Evolutionary conservation across 2,797 vertebrate species (phyloP).

Genomic region (Fundulus diaphanus): DNA sequence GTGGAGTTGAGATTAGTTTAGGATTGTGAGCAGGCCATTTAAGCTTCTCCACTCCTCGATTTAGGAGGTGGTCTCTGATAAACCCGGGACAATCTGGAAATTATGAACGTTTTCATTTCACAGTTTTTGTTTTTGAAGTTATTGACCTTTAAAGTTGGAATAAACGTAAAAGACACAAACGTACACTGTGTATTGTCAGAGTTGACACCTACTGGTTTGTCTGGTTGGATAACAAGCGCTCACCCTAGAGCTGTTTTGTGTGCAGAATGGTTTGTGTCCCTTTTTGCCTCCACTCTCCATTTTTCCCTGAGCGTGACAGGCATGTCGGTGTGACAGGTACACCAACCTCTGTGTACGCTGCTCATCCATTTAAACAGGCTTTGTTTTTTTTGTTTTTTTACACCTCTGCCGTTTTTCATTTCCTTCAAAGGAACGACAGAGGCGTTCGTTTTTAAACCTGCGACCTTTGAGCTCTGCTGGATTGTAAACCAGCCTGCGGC

Average conservation of each 20-base stretch:
- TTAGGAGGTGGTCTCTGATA: not conserved
- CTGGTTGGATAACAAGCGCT: not conserved
- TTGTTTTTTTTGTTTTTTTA: not conserved
- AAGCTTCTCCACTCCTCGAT: too few relatives aligned
- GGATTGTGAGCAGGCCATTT: too few relatives aligned
- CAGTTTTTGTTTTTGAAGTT: not conserved
- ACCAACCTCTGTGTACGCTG: not conserved
- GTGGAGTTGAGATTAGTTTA: too few relatives aligned
- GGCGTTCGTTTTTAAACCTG: not conserved
- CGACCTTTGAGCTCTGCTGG: slow-evolving; percentile 6
- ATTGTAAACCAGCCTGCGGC: not conserved
- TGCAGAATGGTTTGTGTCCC: not conserved
- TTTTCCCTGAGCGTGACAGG: slow-evolving; percentile 50
- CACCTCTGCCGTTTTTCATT: not conserved
- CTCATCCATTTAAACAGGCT: not conserved
- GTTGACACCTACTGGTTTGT: not conserved
- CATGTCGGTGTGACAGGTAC: slow-evolving; percentile 31
- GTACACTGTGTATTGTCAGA: not conserved
- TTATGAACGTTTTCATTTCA: not conserved
- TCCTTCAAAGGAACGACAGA: not conserved
- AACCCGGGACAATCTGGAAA: slow-evolving; percentile 22
- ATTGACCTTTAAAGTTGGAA: not conserved
- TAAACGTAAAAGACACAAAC: not conserved
- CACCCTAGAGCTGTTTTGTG: not conserved
- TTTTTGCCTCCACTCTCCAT: slow-evolving; percentile 6